Evolutionary conservation across 2,797 vertebrate species (phyloP), one percentile per base, ranked within the genome.

Genomic region (Glyptemys insculpta): DNA sequence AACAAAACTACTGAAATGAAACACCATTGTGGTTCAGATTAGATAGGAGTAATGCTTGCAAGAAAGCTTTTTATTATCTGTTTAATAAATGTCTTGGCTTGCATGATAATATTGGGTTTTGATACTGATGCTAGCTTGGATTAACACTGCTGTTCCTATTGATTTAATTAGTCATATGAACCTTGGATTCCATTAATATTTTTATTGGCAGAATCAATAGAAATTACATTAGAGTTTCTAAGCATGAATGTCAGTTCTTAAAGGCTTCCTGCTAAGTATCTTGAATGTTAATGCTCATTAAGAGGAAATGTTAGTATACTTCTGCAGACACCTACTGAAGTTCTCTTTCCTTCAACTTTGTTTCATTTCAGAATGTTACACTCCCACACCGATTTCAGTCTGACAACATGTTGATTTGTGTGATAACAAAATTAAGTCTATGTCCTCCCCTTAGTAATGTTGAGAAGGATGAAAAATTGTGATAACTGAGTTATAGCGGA

Each of bases 111-210:
- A 72, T 12, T 89, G 80, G 14, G 23, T 93, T 96, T 93, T 93
- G 74, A 89, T 94, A 83, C 44, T 92, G 53, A 89, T 93, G n/a
- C 53, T 83, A 79, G 74, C 87, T 79, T 92, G 87, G 14, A 94
- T 97, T 94, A 95, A 86, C 93, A 93, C 91, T 92, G 59, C 62
- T 94, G 53, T 2, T 89, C 94, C 91, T 96, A 92, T 94, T 93
- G 81, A 95, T 97, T 96, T 92, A 95, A 94, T 96, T 96, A 91
- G 88, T 94, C n/a, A 93, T 85, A 41, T 85, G 94, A 79, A 80
- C 25, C 12, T 94, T 97, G 2, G 11, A 86, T 96, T 96, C 56
- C 44, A 85, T 95, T 90, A 94, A 87, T 92, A 11, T 87, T 96
- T 95, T 94, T 95, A 94, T 94, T 89, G 79, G 34, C n/a, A 93